These are phyloP conservation scores for Drosophila punjabiensis DNA, from an alignment of 1,140 invertebrate genomes.

Conservation along the genomic window DNA sequence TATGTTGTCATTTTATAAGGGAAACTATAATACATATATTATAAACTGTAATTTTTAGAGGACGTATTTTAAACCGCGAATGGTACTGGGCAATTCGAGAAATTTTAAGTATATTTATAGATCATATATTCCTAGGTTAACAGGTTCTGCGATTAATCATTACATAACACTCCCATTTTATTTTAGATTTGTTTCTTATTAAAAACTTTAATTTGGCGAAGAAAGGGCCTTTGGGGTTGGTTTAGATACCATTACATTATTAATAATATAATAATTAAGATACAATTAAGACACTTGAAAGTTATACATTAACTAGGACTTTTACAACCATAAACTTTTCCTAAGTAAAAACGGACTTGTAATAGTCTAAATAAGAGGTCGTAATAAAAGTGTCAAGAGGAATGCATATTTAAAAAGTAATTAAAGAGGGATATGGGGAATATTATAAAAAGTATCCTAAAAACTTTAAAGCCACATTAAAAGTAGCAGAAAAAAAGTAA, in stretches of 20 bases:
- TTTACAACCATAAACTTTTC: background rate
- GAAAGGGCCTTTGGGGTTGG: too few relatives aligned
- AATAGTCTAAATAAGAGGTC: background rate
- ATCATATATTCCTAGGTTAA: too few relatives aligned
- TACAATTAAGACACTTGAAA: background rate
- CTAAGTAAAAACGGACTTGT: background rate
- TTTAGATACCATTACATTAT: background rate
- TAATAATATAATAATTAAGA: background rate
- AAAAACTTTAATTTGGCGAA: too few relatives aligned
- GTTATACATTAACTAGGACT: background rate
- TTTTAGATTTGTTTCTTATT: too few relatives aligned
- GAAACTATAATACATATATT: background rate
- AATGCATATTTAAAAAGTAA: background rate
- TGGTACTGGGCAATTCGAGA: background rate
- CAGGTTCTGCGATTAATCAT: too few relatives aligned
- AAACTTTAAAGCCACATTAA: background rate
- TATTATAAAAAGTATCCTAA: background rate
- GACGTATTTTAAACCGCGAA: background rate
- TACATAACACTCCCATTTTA: too few relatives aligned
- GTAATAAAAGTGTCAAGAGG: too few relatives aligned
- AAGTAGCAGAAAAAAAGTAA: background rate
- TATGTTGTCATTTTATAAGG: too few relatives aligned
- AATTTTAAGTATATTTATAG: background rate
- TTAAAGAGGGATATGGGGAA: background rate
- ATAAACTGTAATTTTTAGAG: background rate